Base-by-base conservation (phyloP, 2,113 vertebrate genomes). In the Tricholaema leucomelas region DNA sequence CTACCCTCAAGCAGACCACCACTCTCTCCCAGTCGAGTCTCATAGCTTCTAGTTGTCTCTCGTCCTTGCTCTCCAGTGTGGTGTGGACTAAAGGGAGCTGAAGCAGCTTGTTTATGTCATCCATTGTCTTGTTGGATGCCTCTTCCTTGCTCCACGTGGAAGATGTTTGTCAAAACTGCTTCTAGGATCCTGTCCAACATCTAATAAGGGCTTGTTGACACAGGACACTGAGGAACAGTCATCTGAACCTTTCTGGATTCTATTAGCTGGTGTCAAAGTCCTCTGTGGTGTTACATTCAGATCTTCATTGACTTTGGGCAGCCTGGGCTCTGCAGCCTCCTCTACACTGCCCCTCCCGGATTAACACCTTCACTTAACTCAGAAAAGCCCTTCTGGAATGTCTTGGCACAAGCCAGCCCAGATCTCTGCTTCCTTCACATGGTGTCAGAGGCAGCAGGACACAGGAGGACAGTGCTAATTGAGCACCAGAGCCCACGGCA, bases 391-490 rank as follows among this genome's bases (percentile, higher is more conserved):
- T 54, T 46, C 20, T 40, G 35, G n/a, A 23, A 38, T 5, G 21
- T 44, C 60, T 28, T 77, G 64, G 42, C 48, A 27, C 24, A 21
- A 20, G n/a, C 31, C 42, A n/a, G 8, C 24, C 35, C 16, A 58
- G 60, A 31, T 24, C 38, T 85, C 38, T 16, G n/a, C 19, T 12
- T 33, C 46, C 30, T 27, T 64, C 9, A 11, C 19, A 3, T 1
- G 4, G 38, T 2, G 5, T 67, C 69, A 60, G 55, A 33, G 74
- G 12, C 8, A 16, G 33, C 44, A 52, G 38, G 58, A 59, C 5
- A 2, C 1, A 0, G 1, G 1, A 21, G 55, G 30, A 24, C 12
- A 9, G 30, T 2, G n/a, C 15, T 21, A 67, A 14, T 2, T 10
- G 25, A 61, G 40, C 63, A 19, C 21, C 10, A n/a, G 46, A 59